Evolutionary conservation across 2,888 invertebrate species (phyloP), one percentile per base, ranked within the genome.

Genomic region (Erannis defoliaria): DNA sequence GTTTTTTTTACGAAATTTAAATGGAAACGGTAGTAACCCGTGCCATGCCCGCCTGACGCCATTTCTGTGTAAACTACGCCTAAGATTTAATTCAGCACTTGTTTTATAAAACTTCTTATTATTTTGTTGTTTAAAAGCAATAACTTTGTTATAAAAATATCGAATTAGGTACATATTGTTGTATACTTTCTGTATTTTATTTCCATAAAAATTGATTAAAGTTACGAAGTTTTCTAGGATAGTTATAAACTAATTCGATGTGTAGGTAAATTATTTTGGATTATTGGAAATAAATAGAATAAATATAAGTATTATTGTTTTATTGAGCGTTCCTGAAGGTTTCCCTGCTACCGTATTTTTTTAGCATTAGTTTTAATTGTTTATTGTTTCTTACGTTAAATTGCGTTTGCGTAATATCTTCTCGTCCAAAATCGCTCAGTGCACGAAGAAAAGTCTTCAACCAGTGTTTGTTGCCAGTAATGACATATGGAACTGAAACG

Each of bases 221-320:
- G 38, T 16, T 37, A 37, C 14, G 38, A 69, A 71, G 74, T 84
- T 82, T 82, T 79, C 75, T 75, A 82, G 78, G 62, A 74, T 78
- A 84, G 78, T 79, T 82, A 76, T 72, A 77, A 81, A 81, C 74
- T 77, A 71, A 71, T 65, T 61, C 75, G 81, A 86, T 88, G 88
- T 89, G 89, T 89, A n/a, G n/a, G n/a, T n/a, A 89, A 85, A 85
- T 84, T 83, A 82, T 86, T 89, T 89, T 88, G 88, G 87, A 86
- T 87, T 85, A 70, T 72, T 86, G 83, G 85, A 50, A 61, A 51
- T 61, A 61, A 61, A 61, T 50, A 76, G 77, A 51, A 21, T 26
- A 29, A 19, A 49, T 12, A 53, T 0, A 31, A 56, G 49, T 53
- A 58, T 51, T 43, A 8, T 26, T 21, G 33, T 42, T 50, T 55